Percentiles rank a stretch among this genome's conserved stretches.
Evolutionary conservation across 53 echinoderm and acorn worm genomes (phyloP).

Genomic region (Patiria pectinifera): DNA sequence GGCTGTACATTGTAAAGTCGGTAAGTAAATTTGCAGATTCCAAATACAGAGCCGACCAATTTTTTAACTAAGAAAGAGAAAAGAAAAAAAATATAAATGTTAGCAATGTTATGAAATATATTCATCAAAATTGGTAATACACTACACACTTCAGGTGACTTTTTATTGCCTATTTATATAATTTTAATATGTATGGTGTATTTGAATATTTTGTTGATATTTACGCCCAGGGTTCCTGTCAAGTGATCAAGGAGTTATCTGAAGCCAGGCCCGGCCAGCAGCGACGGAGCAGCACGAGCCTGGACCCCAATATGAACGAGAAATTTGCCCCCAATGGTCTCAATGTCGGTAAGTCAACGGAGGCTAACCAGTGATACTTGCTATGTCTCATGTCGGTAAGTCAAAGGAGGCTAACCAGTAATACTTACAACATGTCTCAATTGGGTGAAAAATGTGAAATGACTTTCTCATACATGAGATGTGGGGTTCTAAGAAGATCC

Average conservation of each 20-base stretch:
- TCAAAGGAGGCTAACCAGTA: not conserved
- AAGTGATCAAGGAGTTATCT: conserved; percentile 73
- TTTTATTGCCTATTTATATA: not conserved
- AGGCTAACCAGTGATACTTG: not conserved
- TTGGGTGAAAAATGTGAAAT: no score
- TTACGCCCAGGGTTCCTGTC: conserved; percentile 69
- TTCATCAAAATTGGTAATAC: no score
- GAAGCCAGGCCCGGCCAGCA: conserved; percentile 32
- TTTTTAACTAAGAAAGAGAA: no score
- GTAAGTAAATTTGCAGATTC: conserved; percentile 53
- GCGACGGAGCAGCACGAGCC: conserved; percentile 4
- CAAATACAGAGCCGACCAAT: no score
- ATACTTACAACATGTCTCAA: not conserved
- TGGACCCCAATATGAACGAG: conserved; percentile 12
- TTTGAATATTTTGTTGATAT: no score
- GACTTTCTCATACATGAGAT: no score
- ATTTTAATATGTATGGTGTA: no score
- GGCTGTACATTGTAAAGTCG: conserved; percentile 80
- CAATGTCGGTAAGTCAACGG: conserved; percentile 47
- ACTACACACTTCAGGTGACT: not conserved
- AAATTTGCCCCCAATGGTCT: conserved; percentile 59
- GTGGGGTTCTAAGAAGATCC: no score
- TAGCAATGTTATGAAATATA: no score
- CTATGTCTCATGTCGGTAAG: conserved; percentile 23
- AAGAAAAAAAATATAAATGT: no score